phyloP scores from a whole-genome alignment of 2,888 invertebrate genomes.

The Philaethria dido region DNA sequence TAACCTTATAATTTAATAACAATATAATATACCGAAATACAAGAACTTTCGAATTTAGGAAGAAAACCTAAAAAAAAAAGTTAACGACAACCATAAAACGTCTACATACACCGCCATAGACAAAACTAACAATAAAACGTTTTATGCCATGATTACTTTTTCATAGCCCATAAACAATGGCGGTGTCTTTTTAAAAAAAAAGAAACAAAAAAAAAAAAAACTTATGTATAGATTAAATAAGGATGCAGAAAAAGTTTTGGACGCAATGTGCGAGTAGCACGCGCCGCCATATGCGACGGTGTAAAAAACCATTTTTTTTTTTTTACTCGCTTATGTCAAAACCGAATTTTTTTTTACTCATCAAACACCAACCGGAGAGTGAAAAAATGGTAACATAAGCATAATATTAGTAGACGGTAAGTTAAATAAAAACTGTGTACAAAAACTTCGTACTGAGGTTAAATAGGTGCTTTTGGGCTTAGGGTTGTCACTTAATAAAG shows the following conservation, averaged over 20 bases:
- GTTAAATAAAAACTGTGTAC: slow-evolving; percentile 67
- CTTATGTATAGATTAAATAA: slow-evolving; percentile 77
- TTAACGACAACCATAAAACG: slow-evolving; percentile 38
- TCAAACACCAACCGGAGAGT: slow-evolving; percentile 69
- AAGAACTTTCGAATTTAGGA: not conserved
- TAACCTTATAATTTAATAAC: slow-evolving; percentile 19
- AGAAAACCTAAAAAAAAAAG: slow-evolving; percentile 15
- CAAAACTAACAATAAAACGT: slow-evolving; percentile 46
- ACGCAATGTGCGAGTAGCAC: slow-evolving; percentile 78
- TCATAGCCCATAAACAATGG: slow-evolving; percentile 50
- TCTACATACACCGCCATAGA: slow-evolving; percentile 38
- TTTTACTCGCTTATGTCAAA: slow-evolving; percentile 40
- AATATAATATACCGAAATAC: slow-evolving; percentile 10
- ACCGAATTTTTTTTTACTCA: slow-evolving; percentile 56
- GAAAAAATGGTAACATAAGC: slow-evolving; percentile 81
- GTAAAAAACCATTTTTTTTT: slow-evolving; percentile 67
- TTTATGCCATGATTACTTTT: slow-evolving; percentile 50
- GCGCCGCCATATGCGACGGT: slow-evolving; percentile 73
- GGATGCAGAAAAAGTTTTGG: slow-evolving; percentile 78
- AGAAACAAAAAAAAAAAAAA: slow-evolving; percentile 58
- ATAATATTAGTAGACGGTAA: slow-evolving; percentile 77
- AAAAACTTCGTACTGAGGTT: slow-evolving; percentile 76
- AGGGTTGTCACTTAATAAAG: slow-evolving; percentile 48
- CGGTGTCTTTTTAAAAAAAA: slow-evolving; percentile 49
- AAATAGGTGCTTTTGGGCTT: slow-evolving; percentile 64